A percentile compares a stretch with the other conserved stretches of the same genome.
These are phyloP conservation scores for Coreius guichenoti DNA, from an alignment of 2,797 vertebrate species.

Conservation along the genomic window DNA sequence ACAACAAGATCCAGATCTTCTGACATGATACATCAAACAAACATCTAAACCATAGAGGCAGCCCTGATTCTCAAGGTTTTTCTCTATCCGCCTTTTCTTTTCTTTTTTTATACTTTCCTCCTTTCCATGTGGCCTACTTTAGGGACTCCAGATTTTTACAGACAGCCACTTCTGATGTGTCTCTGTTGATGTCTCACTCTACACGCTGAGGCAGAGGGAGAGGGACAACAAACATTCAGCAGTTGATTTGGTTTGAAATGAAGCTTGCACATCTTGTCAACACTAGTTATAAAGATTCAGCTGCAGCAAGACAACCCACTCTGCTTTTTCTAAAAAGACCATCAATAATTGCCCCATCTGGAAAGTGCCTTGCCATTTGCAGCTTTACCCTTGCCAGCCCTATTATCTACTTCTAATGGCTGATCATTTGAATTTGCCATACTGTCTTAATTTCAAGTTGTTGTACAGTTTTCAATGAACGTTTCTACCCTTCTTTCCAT, in stretches of 20 bases:
- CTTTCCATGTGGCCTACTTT: conserved; percentile 54
- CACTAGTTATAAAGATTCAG: conserved; percentile 13
- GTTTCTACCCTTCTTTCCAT: not conserved
- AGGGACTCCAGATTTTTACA: conserved; percentile 45
- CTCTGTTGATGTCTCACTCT: conserved; percentile 53
- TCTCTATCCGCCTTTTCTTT: conserved; percentile 39
- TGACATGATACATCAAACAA: conserved; percentile 51
- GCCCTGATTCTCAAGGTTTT: conserved; percentile 50
- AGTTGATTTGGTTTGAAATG: conserved; percentile 51
- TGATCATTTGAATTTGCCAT: conserved; percentile 8
- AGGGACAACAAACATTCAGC: conserved; percentile 45
- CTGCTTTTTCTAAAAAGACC: conserved; percentile 34
- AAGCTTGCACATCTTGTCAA: conserved; percentile 48
- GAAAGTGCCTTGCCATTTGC: conserved; percentile 11
- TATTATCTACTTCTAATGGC: conserved; percentile 3
- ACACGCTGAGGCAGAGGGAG: conserved; percentile 15
- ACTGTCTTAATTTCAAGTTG: conserved; percentile 7
- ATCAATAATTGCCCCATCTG: conserved; percentile 35
- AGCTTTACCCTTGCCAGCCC: not conserved
- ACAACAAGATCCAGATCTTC: conserved; percentile 41
- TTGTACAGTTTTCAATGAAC: not conserved
- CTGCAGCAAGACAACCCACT: conserved; percentile 24
- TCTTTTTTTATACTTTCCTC: conserved; percentile 5
- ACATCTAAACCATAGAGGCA: conserved; percentile 40
- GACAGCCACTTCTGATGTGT: conserved; percentile 56